A percentile compares a stretch with the other conserved stretches of the same genome.
Evolutionary conservation across 2,113 vertebrate genomes (phyloP).

Genomic region (Dromiciops gliroides): DNA sequence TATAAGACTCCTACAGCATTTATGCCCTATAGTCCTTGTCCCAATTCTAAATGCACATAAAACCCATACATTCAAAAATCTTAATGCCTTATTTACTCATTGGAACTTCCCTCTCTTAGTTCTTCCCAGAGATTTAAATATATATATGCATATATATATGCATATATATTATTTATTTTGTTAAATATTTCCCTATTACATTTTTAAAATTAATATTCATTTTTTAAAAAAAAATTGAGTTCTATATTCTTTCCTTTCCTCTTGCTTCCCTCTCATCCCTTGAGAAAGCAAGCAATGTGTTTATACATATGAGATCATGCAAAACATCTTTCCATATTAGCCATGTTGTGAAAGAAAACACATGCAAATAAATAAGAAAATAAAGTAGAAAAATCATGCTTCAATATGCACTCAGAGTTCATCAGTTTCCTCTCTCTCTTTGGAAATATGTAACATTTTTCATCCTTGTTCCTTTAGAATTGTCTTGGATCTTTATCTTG

Average conservation of each 20-base stretch:
- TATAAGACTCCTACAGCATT: neutral
- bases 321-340: neutral
- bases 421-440: neutral
- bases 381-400: neutral
- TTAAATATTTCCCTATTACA: neutral
- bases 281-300: no score
- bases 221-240: neutral
- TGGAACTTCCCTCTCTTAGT: neutral
- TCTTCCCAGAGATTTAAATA: neutral
- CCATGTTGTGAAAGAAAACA: no score
- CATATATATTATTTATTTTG: neutral
- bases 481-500: neutral
- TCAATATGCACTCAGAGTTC: neutral
- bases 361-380: neutral
- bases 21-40: neutral
- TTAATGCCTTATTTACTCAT: neutral
- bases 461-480: neutral
- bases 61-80: neutral
- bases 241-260: neutral
- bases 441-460: neutral
- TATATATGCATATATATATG: no score
- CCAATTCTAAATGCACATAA: neutral
- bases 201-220: neutral
- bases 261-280: no score
- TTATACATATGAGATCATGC: neutral